Evolutionary conservation across 2,888 invertebrate species (phyloP).

Genomic region (Acanthacorydalis orientalis): DNA sequence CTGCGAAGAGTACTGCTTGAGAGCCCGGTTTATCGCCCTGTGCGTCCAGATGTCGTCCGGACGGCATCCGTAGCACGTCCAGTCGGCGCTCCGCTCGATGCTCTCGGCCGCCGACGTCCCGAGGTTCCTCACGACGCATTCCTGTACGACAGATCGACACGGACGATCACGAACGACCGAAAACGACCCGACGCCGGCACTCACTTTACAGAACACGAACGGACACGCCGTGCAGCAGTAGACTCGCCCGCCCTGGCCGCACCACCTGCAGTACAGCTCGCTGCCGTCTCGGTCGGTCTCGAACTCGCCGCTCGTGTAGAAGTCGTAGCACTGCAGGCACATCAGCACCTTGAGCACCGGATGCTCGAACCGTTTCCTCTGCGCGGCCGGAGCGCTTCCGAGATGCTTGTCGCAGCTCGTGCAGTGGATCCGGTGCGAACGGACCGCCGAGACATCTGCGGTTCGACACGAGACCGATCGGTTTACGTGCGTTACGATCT

Average conservation of each 20-base stretch:
- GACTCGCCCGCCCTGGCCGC: conserved; percentile 52
- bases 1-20: conserved; percentile 37
- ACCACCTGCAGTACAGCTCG: conserved; percentile 70
- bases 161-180: not conserved
- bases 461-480: conserved; percentile 9
- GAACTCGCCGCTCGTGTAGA: conserved; percentile 67
- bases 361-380: conserved; percentile 49
- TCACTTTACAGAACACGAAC: conserved; percentile 54
- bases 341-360: conserved; percentile 55
- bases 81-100: conserved; percentile 60
- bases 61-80: conserved; percentile 64
- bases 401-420: conserved; percentile 59
- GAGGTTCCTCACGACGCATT: conserved; percentile 58
- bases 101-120: conserved; percentile 46
- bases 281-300: conserved; percentile 72
- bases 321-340: conserved; percentile 54
- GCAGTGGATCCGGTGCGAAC: conserved; percentile 47
- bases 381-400: conserved; percentile 48
- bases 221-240: conserved; percentile 63
- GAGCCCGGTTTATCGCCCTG: conserved; percentile 53
- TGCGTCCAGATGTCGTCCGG: conserved; percentile 45
- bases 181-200: conserved; percentile 10
- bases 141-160: conserved; percentile 29
- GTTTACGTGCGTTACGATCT: not conserved
- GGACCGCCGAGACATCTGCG: conserved; percentile 40